Evolutionary conservation across 2,113 vertebrate genomes (phyloP).

Genomic region (Stigmatopora nigra): DNA sequence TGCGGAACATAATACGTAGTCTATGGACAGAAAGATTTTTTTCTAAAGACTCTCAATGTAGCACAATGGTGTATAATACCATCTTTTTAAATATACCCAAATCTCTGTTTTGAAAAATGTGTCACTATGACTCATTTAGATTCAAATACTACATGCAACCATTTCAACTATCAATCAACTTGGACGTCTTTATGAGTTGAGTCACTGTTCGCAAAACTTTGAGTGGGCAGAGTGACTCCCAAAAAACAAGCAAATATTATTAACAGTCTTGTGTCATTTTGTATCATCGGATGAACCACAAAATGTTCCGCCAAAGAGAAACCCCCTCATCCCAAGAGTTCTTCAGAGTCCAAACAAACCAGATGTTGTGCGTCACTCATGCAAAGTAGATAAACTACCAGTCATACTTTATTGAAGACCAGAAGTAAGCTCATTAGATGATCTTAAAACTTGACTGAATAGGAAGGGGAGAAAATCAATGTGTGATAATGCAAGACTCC

Average conservation of each 20-base stretch:
- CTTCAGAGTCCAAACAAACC: conserved; percentile 10
- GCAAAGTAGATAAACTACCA: conserved; percentile 9
- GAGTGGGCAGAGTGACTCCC: neutral
- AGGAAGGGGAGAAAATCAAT: too few relatives aligned
- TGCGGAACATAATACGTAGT: too few relatives aligned
- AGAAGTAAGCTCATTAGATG: conserved; percentile 6
- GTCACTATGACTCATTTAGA: too few relatives aligned
- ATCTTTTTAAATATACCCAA: too few relatives aligned
- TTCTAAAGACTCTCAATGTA: too few relatives aligned
- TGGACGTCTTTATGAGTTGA: neutral
- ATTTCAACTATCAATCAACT: neutral
- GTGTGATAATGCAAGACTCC: conserved; percentile 5
- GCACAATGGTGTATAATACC: too few relatives aligned
- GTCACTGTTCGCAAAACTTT: neutral
- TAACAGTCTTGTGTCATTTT: conserved; percentile 12
- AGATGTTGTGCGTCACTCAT: conserved; percentile 32
- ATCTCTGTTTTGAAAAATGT: too few relatives aligned
- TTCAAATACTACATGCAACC: too few relatives aligned
- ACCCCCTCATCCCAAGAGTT: conserved; percentile 10
- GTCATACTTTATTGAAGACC: conserved; percentile 17
- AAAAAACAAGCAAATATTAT: conserved; percentile 16
- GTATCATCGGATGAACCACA: conserved; percentile 26
- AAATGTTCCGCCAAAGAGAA: conserved; percentile 34
- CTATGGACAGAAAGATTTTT: too few relatives aligned
- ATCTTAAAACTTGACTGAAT: neutral